Base-by-base conservation (phyloP, 1,140 invertebrate species). In the Penaeus japonicus region DNA sequence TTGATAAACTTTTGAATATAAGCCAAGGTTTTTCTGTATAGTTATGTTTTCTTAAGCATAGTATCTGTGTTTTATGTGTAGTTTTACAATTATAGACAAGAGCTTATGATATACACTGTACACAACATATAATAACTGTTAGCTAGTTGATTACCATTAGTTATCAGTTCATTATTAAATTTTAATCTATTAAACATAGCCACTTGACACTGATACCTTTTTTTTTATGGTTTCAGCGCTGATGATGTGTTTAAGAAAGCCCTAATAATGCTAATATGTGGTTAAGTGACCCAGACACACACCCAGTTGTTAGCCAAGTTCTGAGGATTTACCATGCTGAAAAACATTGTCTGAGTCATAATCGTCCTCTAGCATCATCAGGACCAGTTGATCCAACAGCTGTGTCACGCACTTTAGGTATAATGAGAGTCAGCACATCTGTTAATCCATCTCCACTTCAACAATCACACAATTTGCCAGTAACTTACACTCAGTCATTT, bases 281-380 rank as follows among this genome's bases (percentile, higher is more conserved):
- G 95, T 92, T 95, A 32, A 94, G 94, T 89, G 95, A 95, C 91
- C 93, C 94, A 0, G 95, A 95, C 85, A 94, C 94, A 24, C 94
- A 94, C 27, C 94, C 94, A 20, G 92, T 95, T 24, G 92, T 95
- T 12, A 94, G 93, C 90, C 94, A 95, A 91, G 94, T 96, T 47
- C 95, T 95, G 85, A 93, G 94, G 73, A 95, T 94, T 54, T 95
- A 95, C 92, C 94, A 95, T 91, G 93, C 94, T 4, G 95, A 95
- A 90, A 95, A 95, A 92, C 93, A 95, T 91, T 81, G 82, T 55
- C 75, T 89, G 18, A 78, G 65, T 30, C 82, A 75, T n/a, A 73
- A 32, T 65, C 75, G 73, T 55, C 32, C 54, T 27, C 57, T 54
- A 55, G 54, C 54, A 24, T 39, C 80, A 53, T 35, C 87, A 24